A percentile compares a stretch with the other conserved stretches of the same genome.
Conservation (phyloP, 2,888 invertebrate genomes). For the Nemotelus pantherinus region DNA sequence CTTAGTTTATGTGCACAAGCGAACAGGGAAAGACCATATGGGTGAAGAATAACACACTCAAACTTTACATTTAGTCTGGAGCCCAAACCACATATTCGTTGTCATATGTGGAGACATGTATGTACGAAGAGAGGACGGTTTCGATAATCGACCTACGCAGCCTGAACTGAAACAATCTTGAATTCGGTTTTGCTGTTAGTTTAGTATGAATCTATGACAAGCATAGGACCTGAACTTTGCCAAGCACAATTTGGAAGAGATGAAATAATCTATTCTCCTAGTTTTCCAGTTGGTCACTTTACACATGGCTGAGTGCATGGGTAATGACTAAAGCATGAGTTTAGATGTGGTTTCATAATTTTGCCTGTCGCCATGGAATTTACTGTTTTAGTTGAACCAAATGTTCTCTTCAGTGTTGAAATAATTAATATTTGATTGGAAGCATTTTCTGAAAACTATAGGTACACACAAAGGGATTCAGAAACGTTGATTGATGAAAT, state of each 20-base stretch:
- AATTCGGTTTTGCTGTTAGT: background rate
- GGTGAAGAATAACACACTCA: background rate
- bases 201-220: background rate
- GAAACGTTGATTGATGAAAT: no score
- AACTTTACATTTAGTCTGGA: slow-evolving; percentile 28
- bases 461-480: no score
- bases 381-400: no score
- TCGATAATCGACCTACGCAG: slow-evolving; percentile 17
- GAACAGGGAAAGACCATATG: background rate
- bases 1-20: background rate
- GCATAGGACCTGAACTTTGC: background rate
- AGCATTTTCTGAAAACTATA: no score
- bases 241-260: slow-evolving; percentile 7
- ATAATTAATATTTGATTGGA: no score
- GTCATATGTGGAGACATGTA: slow-evolving; percentile 18
- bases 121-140: slow-evolving; percentile 1
- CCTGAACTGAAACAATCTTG: slow-evolving; percentile 4
- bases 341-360: slow-evolving; percentile 35
- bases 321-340: slow-evolving; percentile 36
- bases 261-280: slow-evolving; percentile 25
- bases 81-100: slow-evolving; percentile 38
- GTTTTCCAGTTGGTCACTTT: slow-evolving; percentile 33
- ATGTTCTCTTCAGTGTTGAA: no score
- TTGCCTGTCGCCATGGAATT: background rate
- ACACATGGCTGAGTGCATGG: slow-evolving; percentile 36